Conservation (phyloP, 2,113 vertebrate genomes). For the Coracopsis vasa region DNA sequence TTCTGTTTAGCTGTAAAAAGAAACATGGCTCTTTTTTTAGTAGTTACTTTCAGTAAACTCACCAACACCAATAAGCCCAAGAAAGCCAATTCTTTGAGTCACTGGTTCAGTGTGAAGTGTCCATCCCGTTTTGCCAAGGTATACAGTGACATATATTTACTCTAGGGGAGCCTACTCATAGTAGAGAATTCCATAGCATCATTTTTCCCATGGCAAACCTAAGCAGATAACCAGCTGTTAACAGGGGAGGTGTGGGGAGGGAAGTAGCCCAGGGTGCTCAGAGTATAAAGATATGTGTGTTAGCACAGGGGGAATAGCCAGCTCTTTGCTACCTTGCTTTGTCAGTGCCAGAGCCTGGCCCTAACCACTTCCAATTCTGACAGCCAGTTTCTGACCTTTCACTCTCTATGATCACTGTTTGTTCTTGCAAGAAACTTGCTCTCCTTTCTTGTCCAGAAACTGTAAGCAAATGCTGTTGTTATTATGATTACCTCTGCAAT, state of each 20-base stretch:
- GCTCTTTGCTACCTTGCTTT: not conserved
- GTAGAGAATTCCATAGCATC: conserved; percentile 30
- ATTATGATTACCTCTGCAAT: conserved; percentile 14
- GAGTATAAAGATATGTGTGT: not conserved
- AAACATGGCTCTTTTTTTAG: not conserved
- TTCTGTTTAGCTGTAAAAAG: not conserved
- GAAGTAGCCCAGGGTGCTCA: not conserved
- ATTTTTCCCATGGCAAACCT: not conserved
- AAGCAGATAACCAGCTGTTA: conserved; percentile 38
- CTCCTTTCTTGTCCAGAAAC: conserved; percentile 11
- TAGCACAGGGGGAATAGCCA: not conserved
- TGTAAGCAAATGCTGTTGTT: conserved; percentile 35
- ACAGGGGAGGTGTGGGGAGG: not conserved
- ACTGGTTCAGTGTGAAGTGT: not conserved
- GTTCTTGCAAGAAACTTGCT: not conserved
- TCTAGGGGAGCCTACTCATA: not conserved
- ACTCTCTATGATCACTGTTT: not conserved
- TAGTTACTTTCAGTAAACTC: conserved; percentile 21
- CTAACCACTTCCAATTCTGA: conserved; percentile 4
- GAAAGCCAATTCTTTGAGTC: not conserved
- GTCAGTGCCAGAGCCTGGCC: not conserved
- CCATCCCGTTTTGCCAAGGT: conserved; percentile 15
- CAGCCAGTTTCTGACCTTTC: conserved; percentile 40
- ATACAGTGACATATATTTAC: conserved; percentile 5
- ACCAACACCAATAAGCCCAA: not conserved